Conservation (phyloP, 2,113 vertebrate species). For the Ariopsis seemanni region DNA sequence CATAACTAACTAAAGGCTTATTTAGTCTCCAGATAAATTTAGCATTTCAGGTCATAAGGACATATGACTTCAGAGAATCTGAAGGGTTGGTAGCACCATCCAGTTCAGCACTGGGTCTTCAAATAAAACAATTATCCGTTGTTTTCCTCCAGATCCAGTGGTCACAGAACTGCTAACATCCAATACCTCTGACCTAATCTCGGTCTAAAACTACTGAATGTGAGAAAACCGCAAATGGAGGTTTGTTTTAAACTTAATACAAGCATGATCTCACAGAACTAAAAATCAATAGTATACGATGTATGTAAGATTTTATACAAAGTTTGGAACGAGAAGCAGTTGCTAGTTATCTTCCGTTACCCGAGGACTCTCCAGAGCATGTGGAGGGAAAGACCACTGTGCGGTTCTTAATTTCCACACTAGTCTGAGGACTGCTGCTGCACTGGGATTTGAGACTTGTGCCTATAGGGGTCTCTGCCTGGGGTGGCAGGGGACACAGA, state of each 20-base stretch:
- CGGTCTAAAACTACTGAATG: not conserved
- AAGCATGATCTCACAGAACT: not conserved
- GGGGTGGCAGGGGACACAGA: slow-evolving; percentile 58
- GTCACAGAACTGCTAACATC: not conserved
- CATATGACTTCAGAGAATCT: not conserved
- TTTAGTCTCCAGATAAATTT: not conserved
- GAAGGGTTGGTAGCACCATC: not conserved
- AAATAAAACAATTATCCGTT: not conserved
- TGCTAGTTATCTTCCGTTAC: slow-evolving; percentile 61
- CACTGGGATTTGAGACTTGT: slow-evolving; percentile 62
- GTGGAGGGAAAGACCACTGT: slow-evolving; percentile 81
- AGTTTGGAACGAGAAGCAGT: not conserved
- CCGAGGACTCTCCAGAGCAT: slow-evolving; percentile 80
- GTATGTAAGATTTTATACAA: not conserved
- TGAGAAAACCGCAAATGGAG: not conserved
- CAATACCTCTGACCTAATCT: not conserved
- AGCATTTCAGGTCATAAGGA: not conserved
- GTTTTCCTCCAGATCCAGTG: no score
- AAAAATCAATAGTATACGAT: not conserved
- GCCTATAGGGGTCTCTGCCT: slow-evolving; percentile 68
- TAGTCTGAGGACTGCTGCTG: slow-evolving; percentile 55
- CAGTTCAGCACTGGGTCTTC: not conserved
- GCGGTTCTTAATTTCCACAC: slow-evolving; percentile 81
- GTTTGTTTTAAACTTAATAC: not conserved
- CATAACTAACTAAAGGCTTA: not conserved